Evolutionary conservation across 1,140 invertebrate genomes (phyloP).

Genomic region (Sipha flava): DNA sequence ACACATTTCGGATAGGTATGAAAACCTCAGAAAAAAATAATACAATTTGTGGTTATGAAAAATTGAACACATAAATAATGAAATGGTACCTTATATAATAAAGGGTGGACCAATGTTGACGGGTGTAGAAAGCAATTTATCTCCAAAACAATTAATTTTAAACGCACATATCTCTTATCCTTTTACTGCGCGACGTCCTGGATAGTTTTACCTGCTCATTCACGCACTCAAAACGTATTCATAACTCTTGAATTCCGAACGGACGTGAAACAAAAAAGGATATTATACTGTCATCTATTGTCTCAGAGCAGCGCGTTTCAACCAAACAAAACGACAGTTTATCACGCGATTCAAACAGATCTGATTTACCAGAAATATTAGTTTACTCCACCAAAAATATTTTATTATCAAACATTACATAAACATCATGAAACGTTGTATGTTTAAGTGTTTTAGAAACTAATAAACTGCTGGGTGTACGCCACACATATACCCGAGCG

Average conservation of each 20-base stretch:
- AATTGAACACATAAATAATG: neutral
- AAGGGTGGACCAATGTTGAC: neutral
- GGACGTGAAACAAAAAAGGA: neutral
- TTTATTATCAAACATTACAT: too few relatives aligned
- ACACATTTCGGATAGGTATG: neutral
- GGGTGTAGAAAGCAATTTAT: neutral
- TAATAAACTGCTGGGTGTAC: too few relatives aligned
- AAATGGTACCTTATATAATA: neutral
- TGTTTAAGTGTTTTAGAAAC: too few relatives aligned
- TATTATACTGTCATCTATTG: too few relatives aligned
- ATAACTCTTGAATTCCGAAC: neutral
- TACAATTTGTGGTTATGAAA: neutral
- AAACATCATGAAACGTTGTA: too few relatives aligned
- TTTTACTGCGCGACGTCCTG: neutral
- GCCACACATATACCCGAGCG: too few relatives aligned
- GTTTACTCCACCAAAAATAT: too few relatives aligned
- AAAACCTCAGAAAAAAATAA: neutral
- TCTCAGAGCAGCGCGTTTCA: too few relatives aligned
- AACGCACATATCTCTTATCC: neutral
- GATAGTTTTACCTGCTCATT: neutral
- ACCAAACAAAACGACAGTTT: too few relatives aligned
- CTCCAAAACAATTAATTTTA: neutral
- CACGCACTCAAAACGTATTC: neutral
- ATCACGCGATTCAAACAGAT: too few relatives aligned
- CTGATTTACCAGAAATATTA: too few relatives aligned